Conservation (phyloP, 1,140 invertebrate species). For the Trachelipus rathkii region DNA sequence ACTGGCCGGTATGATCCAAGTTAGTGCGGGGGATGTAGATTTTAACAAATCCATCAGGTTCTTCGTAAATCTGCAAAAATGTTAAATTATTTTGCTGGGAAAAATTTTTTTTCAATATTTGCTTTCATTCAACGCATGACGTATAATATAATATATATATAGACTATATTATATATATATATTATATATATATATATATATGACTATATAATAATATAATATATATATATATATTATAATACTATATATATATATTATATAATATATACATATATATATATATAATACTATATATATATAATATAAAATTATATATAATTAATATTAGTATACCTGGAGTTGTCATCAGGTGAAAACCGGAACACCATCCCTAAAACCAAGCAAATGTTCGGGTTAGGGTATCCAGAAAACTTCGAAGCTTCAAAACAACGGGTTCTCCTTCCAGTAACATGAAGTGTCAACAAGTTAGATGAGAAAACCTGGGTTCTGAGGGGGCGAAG, state of each 20-base stretch:
- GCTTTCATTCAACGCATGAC: no score
- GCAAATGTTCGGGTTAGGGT: constrained; percentile 64
- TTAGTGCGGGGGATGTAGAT: constrained; percentile 58
- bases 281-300: no score
- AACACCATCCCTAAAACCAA: constrained; percentile 69
- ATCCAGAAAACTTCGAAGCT: constrained; percentile 64
- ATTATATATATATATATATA: no score
- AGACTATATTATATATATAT: no score
- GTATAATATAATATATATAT: no score
- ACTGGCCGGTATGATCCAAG: constrained; percentile 67
- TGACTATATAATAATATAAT: no score
- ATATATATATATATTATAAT: no score
- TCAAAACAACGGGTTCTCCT: constrained; percentile 45
- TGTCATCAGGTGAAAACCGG: constrained; percentile 40
- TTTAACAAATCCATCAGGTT: constrained; percentile 55
- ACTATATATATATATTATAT: no score
- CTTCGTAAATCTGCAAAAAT: constrained; percentile 35
- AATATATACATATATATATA: constrained; percentile 12
- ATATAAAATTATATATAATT: no score
- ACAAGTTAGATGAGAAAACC: constrained; percentile 47
- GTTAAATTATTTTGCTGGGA: not conserved
- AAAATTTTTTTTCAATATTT: not conserved
- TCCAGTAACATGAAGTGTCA: constrained; percentile 52
- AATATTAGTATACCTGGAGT: constrained; percentile 35
- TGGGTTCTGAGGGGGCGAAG: constrained; percentile 30